Evolutionary conservation across 2,797 vertebrate genomes (phyloP), one percentile per base, ranked within the genome.

Genomic region (Lophius americanus): DNA sequence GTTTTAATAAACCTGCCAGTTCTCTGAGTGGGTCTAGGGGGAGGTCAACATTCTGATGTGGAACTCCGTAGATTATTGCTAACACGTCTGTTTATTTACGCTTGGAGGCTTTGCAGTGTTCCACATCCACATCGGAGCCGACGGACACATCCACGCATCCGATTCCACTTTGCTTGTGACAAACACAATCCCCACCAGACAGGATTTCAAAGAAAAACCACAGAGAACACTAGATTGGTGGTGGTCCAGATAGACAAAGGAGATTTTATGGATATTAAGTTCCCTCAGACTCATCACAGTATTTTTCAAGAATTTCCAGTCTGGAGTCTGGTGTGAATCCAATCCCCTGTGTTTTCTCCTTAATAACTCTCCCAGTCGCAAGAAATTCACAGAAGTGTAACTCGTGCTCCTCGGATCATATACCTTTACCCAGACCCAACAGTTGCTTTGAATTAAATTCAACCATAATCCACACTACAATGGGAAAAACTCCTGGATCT

Each of bases 81-180:
- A 72, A 75, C 63, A 70, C 68, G 42, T 87, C 70, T 78, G 81
- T 80, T 82, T 75, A 66, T 77, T 84, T 79, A 71, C 13, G 10
- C n/a, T 2, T 13, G 41, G 43, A 60, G 65, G 12, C 51, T 75
- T n/a, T 60, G 55, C 57, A 42, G 68, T 0, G 6, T 51, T 64
- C 70, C 54, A 73, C 73, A 65, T 72, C 63, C 75, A 73, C 68
- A 76, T 70, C 61, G 67, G 64, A 68, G 67, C 41, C 2, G 36
- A 38, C 2, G 49, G 48, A 60, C 38, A 36, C 66, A 33, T 66
- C 53, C 42, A 7, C 2, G 8, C 67, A 69, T 70, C 60, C 33
- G 4, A 51, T 51, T 73, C 69, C 68, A 69, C 65, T 79, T 77
- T 75, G 38, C 42, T 56, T n/a, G 52, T 57, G 56, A 75, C 68